Evolutionary conservation across 2,797 vertebrate species (phyloP).

Genomic region (Mionectes olivaceus): DNA sequence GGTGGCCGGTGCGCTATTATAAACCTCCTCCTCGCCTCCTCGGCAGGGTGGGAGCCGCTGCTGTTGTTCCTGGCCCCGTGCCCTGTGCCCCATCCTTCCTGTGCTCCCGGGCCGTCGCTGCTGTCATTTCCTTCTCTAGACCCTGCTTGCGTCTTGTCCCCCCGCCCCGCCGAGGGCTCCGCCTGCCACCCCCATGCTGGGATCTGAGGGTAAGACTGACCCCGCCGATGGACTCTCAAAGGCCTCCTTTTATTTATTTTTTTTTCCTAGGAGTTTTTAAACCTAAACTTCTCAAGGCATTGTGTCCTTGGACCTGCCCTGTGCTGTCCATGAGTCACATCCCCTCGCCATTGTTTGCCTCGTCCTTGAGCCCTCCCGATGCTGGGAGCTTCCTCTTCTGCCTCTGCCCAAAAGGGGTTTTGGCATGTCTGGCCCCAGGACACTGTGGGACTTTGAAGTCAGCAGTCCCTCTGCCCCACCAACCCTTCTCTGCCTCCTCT

Average conservation of each 20-base stretch:
- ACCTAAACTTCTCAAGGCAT: constrained; percentile 47
- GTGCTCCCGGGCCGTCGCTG: constrained; percentile 2
- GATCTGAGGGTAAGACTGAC: neutral
- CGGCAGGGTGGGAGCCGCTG: neutral
- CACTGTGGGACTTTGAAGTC: neutral
- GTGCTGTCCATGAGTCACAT: constrained; percentile 67
- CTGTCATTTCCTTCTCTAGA: constrained; percentile 64
- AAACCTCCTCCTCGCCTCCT: neutral
- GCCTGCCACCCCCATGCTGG: constrained; percentile 34
- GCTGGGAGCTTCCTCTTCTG: constrained; percentile 70
- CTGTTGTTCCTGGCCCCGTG: constrained; percentile 31
- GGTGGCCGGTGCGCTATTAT: neutral
- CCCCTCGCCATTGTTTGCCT: constrained; percentile 52
- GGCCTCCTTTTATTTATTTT: neutral
- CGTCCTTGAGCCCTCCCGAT: constrained; percentile 47
- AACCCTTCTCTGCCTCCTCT: neutral
- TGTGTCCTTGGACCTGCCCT: constrained; percentile 58
- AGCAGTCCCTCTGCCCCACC: neutral
- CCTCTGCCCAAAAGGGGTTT: constrained; percentile 33
- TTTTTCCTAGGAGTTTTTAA: neutral
- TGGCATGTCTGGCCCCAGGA: neutral
- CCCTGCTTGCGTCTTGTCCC: neutral
- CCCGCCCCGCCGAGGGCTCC: neutral
- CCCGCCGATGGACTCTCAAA: neutral
- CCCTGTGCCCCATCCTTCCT: constrained; percentile 71